Base-by-base conservation (phyloP, 2,113 vertebrate species). In the Prunella himalayana region DNA sequence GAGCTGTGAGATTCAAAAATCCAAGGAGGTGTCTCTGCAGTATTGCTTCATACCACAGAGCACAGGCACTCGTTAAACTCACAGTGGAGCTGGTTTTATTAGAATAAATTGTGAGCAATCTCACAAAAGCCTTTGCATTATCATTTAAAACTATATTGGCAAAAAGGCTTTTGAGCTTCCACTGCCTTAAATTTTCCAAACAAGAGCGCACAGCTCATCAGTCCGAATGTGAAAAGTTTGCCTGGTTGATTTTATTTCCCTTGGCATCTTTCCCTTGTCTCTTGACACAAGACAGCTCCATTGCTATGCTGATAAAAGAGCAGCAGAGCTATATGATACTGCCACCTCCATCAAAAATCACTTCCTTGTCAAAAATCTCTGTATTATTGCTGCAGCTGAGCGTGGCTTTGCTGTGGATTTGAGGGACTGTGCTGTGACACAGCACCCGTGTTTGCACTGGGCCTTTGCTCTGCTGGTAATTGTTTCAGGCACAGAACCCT, bases 161-260 rank as follows among this genome's bases (percentile, higher is more conserved):
- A 92, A 94, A 88, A 85, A 66, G 64, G 41, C 76, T 95, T 94
- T 65, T 20, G 76, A 86, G 88, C n/a, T 90, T 78, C 35, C 16
- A 79, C 54, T 11, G 47, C 54, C 86, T 90, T 93, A 81, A 88
- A 90, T 92, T 92, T 88, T 50, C 85, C 53, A 88, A 96, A 96
- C 75, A 96, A 85, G 56, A 44, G 69, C n/a, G 2, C 54, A 35
- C 22, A 86, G 49, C 88, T 86, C 80, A 83, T 90, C 88, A 75
- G 79, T 59, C 72, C 70, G 9, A 86, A 78, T 7, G 41, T 53
- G 81, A 81, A 70, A 92, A 86, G 13, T 81, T 83, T 86, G 76
- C 85, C 85, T 75, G 42, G 66, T 45, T 96, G 82, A 64, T 95
- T 95, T 93, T 93, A 91, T 94, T 96, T 96, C 94, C 85, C 94